phyloP scores from a whole-genome alignment of 2,113 vertebrate species.

The Callorhinus ursinus region DNA sequence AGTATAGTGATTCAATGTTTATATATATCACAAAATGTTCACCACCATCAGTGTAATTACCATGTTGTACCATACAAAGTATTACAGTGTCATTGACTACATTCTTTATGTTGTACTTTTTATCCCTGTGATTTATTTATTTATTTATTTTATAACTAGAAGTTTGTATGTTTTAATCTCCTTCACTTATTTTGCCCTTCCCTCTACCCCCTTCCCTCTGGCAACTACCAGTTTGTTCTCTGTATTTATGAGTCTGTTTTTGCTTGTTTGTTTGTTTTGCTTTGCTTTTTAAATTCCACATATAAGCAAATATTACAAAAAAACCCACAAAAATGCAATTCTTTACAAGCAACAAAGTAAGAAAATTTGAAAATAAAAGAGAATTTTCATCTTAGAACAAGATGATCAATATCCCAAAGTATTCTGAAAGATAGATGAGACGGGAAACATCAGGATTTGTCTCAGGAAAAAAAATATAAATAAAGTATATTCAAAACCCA shows the following conservation, averaged over 20 bases:
- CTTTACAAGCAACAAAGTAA: background rate
- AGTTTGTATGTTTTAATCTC: background rate
- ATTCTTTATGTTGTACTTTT: background rate
- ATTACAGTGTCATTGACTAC: background rate
- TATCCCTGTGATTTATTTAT: background rate
- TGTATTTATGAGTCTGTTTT: background rate
- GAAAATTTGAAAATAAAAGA: background rate
- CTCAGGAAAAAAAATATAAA: background rate
- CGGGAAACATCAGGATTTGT: background rate
- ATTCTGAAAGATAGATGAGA: background rate
- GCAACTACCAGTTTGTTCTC: background rate
- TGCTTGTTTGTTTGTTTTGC: background rate
- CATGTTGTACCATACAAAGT: background rate
- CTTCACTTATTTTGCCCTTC: background rate
- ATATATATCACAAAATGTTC: background rate
- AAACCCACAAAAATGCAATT: background rate
- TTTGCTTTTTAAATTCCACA: background rate
- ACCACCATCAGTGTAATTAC: background rate
- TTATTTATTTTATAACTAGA: background rate
- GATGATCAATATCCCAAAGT: background rate
- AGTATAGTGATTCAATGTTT: background rate
- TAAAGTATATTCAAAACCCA: background rate
- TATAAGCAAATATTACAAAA: background rate
- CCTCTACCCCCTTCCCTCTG: background rate
- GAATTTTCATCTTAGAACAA: background rate